Base-by-base conservation (phyloP, 2,888 invertebrate genomes). In the Diarsia rubi region DNA sequence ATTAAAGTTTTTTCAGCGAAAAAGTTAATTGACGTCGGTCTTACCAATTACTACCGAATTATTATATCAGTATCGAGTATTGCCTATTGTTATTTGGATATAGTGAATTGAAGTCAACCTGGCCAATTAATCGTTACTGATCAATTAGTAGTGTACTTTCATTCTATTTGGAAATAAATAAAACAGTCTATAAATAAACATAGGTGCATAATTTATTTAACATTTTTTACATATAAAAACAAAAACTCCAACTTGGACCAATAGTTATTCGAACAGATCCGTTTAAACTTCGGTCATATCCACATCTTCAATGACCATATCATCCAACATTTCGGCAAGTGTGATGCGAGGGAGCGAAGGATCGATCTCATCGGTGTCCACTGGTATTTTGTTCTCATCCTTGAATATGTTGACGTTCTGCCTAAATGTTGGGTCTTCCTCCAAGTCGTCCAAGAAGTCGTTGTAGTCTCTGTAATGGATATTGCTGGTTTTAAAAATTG, bases 401-500 rank as follows among this genome's bases (percentile, higher is more conserved):
- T 98, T 97, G 95, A 99, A 99, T 82, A 99, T 99, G 92, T 99
- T 99, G 68, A 99, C 97, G 92, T 99, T 98, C 91, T 99, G 98
- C 73, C 99, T 97, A 90, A 98, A 97, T 21, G 98, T 97, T 6
- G 98, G 98, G 94, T 99, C 99, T 94, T 99, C 99, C 94, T 99
- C 99, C 83, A 99, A 95, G 91, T 99, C 99, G 88, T 99, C 99
- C 94, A 99, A 96, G 96, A 99, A 99, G 87, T 99, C 99, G 88
- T 98, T 98, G 95, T 98, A 99, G 89, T 99, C 99, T 88, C 98
- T 99, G 93, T 44, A 95, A 92, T 78, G 44, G 62, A 63, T 78
- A 69, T 71, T 37, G 4, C 5, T 19, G 57, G 24, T 54, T 59
- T 24, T 57, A 27, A 31, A 49, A 52, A 27, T 52, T 68, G 27